Conservation (phyloP, 2,888 invertebrate genomes). For the Drosophila aldrichi region DNA sequence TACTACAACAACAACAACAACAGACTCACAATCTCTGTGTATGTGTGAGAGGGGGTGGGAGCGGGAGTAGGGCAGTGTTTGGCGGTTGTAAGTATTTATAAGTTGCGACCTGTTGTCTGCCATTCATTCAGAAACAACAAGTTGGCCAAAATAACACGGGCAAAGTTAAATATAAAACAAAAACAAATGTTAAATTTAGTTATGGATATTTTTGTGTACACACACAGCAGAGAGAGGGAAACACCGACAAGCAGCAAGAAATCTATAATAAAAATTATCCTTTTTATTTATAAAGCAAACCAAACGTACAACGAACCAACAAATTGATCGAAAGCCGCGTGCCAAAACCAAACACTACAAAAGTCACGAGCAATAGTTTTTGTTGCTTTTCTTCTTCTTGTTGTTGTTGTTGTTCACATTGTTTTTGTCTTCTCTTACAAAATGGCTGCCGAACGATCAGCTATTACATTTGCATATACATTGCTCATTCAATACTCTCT, state of each 20-base stretch:
- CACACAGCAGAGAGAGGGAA: not conserved
- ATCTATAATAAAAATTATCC: constrained; percentile 75
- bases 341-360: constrained; percentile 35
- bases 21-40: not conserved
- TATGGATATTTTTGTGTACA: constrained; percentile 65
- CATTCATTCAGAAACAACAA: constrained; percentile 67
- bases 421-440: constrained; percentile 26
- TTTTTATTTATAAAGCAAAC: constrained; percentile 60
- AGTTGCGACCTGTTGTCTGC: constrained; percentile 74
- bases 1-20: not conserved
- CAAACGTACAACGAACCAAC: constrained; percentile 40
- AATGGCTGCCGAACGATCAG: constrained; percentile 45
- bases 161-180: constrained; percentile 77
- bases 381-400: not conserved
- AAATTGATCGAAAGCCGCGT: constrained; percentile 49
- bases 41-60: not conserved
- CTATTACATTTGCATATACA: constrained; percentile 12
- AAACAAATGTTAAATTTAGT: constrained; percentile 80
- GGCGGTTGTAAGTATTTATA: constrained; percentile 56
- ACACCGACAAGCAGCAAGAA: constrained; percentile 16
- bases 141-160: constrained; percentile 65
- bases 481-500: not conserved
- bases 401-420: not conserved
- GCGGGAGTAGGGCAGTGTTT: constrained; percentile 12
- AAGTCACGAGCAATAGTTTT: constrained; percentile 44